These are phyloP conservation scores for Pseudococcus jackbeardsleyi DNA, from an alignment of 2,888 invertebrate genomes.

Conservation along the genomic window DNA sequence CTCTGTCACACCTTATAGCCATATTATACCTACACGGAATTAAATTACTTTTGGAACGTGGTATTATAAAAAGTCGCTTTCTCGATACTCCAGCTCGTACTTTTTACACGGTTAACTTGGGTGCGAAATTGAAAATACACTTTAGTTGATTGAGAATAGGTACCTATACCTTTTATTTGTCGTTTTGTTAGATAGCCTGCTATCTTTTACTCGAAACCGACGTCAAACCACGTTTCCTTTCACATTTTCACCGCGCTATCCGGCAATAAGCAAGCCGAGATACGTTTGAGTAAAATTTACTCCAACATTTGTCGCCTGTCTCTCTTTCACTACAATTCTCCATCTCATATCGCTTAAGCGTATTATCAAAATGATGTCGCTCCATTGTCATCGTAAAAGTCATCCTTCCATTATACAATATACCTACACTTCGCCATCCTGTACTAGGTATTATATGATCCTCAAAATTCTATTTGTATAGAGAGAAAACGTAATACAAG, in stretches of 20 bases:
- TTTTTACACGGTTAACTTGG: not conserved
- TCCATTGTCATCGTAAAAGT: not conserved
- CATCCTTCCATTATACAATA: not conserved
- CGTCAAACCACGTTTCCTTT: not conserved
- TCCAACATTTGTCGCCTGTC: not conserved
- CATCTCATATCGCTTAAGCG: not conserved
- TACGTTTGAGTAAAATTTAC: not conserved
- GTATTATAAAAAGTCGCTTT: not conserved
- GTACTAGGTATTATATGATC: too few relatives aligned
- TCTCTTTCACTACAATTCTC: not conserved
- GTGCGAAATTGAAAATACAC: slow-evolving; percentile 39
- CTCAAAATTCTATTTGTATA: too few relatives aligned
- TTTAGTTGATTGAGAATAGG: not conserved
- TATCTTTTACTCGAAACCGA: not conserved
- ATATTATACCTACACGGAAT: not conserved
- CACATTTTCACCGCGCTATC: not conserved
- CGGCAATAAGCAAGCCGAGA: not conserved
- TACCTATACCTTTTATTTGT: not conserved
- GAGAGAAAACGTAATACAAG: too few relatives aligned
- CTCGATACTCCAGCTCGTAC: not conserved
- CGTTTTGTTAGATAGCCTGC: slow-evolving; percentile 5
- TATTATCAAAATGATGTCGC: not conserved
- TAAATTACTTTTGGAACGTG: not conserved
- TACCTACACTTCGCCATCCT: too few relatives aligned
- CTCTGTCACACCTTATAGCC: not conserved